Conservation (phyloP, 2,888 invertebrate genomes). For the Neoascia interrupta region DNA sequence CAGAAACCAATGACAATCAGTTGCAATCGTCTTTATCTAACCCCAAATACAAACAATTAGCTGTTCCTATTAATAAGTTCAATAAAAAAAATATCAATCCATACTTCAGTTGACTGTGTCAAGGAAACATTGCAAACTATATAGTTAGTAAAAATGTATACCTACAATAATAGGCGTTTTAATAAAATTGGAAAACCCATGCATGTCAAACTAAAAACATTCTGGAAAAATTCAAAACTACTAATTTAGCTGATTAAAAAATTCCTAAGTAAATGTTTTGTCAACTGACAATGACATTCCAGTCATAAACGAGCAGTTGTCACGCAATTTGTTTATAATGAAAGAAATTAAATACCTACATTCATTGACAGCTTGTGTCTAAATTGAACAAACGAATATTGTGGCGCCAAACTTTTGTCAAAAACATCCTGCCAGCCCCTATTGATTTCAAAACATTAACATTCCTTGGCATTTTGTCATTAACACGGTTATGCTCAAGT, state of each 20-base stretch:
- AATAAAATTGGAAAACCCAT: too few species aligned
- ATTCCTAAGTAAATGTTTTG: background rate
- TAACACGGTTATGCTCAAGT: slow-evolving; percentile 29
- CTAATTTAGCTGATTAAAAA: slow-evolving; percentile 38
- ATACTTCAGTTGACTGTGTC: too few species aligned
- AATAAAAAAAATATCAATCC: slow-evolving; percentile 24
- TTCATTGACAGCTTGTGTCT: background rate
- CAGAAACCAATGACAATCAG: background rate
- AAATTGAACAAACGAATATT: background rate
- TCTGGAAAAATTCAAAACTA: too few species aligned
- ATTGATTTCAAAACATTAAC: slow-evolving; percentile 40
- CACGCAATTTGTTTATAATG: slow-evolving; percentile 31
- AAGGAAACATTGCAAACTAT: too few species aligned
- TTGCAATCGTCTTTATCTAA: slow-evolving; percentile 20
- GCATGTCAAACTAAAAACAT: too few species aligned
- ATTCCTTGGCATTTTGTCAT: slow-evolving; percentile 5
- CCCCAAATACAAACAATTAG: slow-evolving; percentile 1
- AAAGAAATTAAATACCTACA: background rate
- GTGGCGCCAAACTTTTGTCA: slow-evolving; percentile 27
- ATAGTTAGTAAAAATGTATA: too few species aligned
- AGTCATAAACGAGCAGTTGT: slow-evolving; percentile 7
- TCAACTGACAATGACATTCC: slow-evolving; percentile 43
- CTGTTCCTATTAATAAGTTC: background rate
- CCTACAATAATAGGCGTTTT: too few species aligned
- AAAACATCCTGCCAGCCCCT: slow-evolving; percentile 22